A percentile compares a stretch with the other conserved stretches of the same genome.
These are phyloP conservation scores for Atethmia centrago DNA, from an alignment of 2,888 invertebrate species.

Conservation along the genomic window DNA sequence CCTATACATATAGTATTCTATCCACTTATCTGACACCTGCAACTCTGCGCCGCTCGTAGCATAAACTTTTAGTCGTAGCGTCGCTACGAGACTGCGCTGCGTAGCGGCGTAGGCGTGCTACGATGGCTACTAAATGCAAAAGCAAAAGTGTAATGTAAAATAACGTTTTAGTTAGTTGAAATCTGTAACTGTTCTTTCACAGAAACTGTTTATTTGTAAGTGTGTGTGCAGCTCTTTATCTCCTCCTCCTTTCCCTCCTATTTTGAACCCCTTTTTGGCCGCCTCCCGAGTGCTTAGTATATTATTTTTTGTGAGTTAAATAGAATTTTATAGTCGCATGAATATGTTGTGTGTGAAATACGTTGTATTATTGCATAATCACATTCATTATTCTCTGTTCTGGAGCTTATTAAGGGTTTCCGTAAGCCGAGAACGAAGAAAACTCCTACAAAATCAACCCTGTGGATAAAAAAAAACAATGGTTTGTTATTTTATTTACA, in stretches of 20 bases:
- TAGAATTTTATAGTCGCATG: not conserved
- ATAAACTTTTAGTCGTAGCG: slow-evolving; percentile 28
- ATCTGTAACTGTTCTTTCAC: slow-evolving; percentile 5
- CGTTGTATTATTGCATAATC: not conserved
- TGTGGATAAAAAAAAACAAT: too few species aligned
- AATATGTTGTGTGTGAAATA: not conserved
- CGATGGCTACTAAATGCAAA: slow-evolving; percentile 18
- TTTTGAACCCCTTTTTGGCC: too few species aligned
- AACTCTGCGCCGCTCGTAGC: slow-evolving; percentile 14
- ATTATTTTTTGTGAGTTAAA: not conserved
- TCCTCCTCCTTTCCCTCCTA: too few species aligned
- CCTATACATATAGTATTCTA: too few species aligned
- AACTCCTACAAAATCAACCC: not conserved
- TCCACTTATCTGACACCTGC: too few species aligned
- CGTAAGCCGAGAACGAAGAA: not conserved
- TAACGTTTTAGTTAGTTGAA: slow-evolving; percentile 12
- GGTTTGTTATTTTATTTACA: too few species aligned
- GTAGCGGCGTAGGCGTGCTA: slow-evolving; percentile 10
- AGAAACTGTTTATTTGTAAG: not conserved
- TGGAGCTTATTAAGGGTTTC: not conserved
- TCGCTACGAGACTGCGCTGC: slow-evolving; percentile 17
- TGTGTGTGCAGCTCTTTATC: not conserved
- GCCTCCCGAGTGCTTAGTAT: not conserved
- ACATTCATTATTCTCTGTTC: not conserved
- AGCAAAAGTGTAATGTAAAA: slow-evolving; percentile 17